Evolutionary conservation across 2,797 vertebrate species (phyloP).

Genomic region (Morelia viridis): DNA sequence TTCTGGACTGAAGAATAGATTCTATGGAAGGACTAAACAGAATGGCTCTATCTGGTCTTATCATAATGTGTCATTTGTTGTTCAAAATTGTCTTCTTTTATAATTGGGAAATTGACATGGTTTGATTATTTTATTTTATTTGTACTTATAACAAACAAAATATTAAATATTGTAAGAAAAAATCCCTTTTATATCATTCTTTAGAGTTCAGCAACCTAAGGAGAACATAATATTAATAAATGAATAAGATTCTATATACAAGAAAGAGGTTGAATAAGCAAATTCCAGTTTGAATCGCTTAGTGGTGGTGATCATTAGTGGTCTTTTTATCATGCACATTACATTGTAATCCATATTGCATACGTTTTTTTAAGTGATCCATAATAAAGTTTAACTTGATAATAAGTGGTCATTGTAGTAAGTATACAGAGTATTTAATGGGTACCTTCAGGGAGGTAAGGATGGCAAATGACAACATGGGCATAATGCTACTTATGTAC

Average conservation of each 20-base stretch:
- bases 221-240: neutral
- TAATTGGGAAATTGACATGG: neutral
- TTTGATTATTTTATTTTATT: neutral
- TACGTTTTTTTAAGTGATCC: neutral
- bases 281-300: neutral
- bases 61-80: neutral
- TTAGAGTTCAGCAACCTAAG: neutral
- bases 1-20: neutral
- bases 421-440: neutral
- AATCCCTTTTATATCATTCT: neutral
- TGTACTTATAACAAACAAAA: too few relatives aligned
- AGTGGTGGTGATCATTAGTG: neutral
- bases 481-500: neutral
- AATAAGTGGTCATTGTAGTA: neutral
- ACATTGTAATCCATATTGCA: neutral
- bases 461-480: neutral
- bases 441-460: too few relatives aligned
- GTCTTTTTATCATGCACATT: neutral
- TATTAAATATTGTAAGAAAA: neutral
- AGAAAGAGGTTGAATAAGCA: neutral
- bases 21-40: neutral
- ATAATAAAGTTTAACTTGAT: neutral
- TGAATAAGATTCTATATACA: neutral
- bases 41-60: neutral
- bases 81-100: neutral